These are phyloP conservation scores for Mechanitis messenoides DNA, from an alignment of 2,888 invertebrate species.

Conservation along the genomic window DNA sequence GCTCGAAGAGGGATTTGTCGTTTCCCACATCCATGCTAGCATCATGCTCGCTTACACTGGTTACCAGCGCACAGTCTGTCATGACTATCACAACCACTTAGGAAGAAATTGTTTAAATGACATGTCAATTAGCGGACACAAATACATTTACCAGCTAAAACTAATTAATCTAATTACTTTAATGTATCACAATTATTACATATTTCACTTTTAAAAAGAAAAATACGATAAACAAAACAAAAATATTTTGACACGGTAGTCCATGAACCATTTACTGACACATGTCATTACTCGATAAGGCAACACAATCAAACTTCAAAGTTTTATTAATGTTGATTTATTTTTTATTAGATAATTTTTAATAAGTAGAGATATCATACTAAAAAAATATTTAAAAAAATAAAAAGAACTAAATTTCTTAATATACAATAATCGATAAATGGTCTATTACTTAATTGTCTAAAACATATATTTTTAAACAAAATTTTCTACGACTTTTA, in stretches of 20 bases:
- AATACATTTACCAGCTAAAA: conserved; percentile 30
- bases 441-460: too few species aligned
- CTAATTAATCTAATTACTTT: conserved; percentile 41
- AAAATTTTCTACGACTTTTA: too few species aligned
- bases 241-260: conserved; percentile 68
- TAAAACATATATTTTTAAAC: too few species aligned
- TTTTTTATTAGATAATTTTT: too few species aligned
- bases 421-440: too few species aligned
- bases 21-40: conserved; percentile 75
- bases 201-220: conserved; percentile 41
- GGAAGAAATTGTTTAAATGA: conserved; percentile 51
- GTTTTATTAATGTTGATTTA: too few species aligned
- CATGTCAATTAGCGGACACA: conserved; percentile 42
- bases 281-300: not conserved
- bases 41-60: conserved; percentile 74
- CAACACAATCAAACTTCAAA: too few species aligned
- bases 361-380: too few species aligned
- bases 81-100: conserved; percentile 64
- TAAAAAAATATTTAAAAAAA: too few species aligned
- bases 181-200: conserved; percentile 52
- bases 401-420: too few species aligned
- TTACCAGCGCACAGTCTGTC: conserved; percentile 75
- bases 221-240: conserved; percentile 60
- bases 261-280: conserved; percentile 36
- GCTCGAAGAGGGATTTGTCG: conserved; percentile 86